phyloP scores from a whole-genome alignment of 2,113 vertebrate genomes.

The Hydropotes inermis region DNA sequence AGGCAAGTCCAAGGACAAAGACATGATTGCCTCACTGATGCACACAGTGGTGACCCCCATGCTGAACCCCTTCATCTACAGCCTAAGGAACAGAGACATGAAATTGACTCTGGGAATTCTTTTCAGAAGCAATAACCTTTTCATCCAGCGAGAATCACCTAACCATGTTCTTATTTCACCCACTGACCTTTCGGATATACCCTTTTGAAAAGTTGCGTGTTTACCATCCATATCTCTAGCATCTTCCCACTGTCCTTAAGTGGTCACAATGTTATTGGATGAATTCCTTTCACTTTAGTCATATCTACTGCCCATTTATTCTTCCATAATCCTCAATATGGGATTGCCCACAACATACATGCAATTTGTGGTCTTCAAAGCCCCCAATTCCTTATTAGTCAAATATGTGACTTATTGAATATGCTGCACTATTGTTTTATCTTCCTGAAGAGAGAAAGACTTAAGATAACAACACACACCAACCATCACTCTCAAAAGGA shows the following conservation, averaged over 20 bases:
- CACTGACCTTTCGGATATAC: background rate
- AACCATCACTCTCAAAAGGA: background rate
- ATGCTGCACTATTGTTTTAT: background rate
- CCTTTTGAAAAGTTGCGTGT: background rate
- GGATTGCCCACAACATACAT: background rate
- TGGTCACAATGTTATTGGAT: background rate
- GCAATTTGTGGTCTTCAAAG: background rate
- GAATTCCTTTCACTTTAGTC: background rate
- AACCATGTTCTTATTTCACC: background rate
- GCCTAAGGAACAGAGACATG: background rate
- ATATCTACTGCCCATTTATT: background rate
- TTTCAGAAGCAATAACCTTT: background rate
- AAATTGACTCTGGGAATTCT: background rate
- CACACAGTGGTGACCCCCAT: background rate
- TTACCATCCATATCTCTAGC: background rate
- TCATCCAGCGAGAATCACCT: background rate
- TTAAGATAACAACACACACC: background rate
- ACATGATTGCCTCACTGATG: background rate
- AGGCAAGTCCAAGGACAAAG: background rate
- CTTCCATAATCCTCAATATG: background rate
- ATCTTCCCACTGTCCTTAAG: background rate
- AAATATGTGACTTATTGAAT: background rate
- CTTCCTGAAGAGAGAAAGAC: background rate
- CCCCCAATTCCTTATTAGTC: background rate
- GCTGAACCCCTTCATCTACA: conserved; percentile 6